phyloP scores from a whole-genome alignment of 1,140 invertebrate species.

The Caenorhabditis inopinata region DNA sequence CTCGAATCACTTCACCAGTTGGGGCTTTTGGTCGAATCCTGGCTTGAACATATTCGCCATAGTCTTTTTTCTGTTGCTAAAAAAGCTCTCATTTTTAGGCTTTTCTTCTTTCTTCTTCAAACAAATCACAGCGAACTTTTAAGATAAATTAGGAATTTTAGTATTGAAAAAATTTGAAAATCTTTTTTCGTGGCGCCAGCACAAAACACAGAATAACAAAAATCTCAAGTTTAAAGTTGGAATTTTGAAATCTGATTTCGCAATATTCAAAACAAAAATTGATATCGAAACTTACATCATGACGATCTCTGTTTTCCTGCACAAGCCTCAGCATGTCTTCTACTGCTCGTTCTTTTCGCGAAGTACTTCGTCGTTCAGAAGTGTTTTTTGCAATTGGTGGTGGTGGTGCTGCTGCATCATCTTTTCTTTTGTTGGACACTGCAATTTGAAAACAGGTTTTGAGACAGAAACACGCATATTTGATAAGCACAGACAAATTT shows the following conservation, averaged over 20 bases:
- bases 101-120: no score
- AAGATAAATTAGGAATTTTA: not conserved
- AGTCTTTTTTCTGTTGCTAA: constrained; percentile 12
- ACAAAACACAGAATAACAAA: no score
- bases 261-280: no score
- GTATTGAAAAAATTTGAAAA: not conserved
- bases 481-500: not conserved
- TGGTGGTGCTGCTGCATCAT: not conserved
- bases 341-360: not conserved
- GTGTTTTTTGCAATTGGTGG: constrained; percentile 8
- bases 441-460: not conserved
- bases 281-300: not conserved
- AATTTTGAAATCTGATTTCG: no score
- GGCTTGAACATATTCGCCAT: constrained; percentile 50
- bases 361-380: not conserved
- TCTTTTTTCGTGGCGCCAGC: not conserved
- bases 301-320: not conserved
- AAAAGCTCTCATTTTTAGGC: no score
- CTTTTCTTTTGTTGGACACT: constrained; percentile 21
- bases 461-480: constrained; percentile 19
- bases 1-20: constrained; percentile 47
- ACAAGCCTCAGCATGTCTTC: constrained; percentile 19
- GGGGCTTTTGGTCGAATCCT: constrained; percentile 43
- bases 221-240: no score
- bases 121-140: no score